phyloP scores from a whole-genome alignment of 2,113 vertebrate genomes.

The Bubo bubo region DNA sequence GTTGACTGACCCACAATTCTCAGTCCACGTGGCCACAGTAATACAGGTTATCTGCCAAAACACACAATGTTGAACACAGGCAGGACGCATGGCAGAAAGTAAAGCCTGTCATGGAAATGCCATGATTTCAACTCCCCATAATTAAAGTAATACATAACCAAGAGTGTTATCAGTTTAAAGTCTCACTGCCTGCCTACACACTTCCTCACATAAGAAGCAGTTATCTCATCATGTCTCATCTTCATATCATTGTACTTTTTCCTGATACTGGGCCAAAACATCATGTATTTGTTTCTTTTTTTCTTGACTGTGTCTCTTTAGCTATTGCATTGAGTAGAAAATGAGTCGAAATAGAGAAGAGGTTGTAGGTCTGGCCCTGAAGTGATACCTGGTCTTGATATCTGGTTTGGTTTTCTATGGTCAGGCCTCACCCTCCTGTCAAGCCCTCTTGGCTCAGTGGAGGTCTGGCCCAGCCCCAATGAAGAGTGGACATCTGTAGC shows the following conservation, averaged over 20 bases:
- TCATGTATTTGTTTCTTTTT: background rate
- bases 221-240: background rate
- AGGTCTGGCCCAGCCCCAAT: background rate
- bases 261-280: background rate
- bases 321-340: background rate
- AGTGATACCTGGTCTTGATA: background rate
- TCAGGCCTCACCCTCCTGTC: background rate
- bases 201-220: background rate
- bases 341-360: background rate
- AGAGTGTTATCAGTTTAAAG: background rate
- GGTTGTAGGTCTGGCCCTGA: background rate
- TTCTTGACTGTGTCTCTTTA: background rate
- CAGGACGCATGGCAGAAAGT: background rate
- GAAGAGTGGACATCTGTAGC: background rate
- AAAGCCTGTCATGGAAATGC: background rate
- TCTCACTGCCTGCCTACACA: background rate
- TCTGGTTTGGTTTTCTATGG: background rate
- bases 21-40: background rate
- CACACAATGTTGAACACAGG: fast-evolving
- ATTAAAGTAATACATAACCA: background rate
- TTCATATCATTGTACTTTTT: background rate
- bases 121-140: background rate
- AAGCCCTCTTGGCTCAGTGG: background rate
- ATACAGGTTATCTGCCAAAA: background rate
- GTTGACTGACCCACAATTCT: fast-evolving